Base-by-base conservation (phyloP, 37 sponge, comb jelly and placozoan species). In the Haliclona indistincta region DNA sequence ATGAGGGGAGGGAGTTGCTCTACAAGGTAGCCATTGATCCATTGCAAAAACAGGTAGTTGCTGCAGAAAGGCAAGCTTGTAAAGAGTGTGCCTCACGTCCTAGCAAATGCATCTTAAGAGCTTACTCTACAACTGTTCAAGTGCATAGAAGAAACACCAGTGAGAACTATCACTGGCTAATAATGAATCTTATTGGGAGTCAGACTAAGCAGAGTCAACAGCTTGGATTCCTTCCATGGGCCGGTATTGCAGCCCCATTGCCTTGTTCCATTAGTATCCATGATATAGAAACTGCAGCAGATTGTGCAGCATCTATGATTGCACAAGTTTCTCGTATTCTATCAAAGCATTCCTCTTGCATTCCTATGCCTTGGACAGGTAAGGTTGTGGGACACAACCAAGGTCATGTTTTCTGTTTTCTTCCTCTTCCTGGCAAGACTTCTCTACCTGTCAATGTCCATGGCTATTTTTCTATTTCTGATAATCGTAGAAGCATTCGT, bases 331-430 rank as follows among this genome's bases (percentile, higher is more conserved):
- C 25, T 8, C 43, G 7, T 1, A 76, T 41, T 17, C 8, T 62
- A n/a, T 17, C 10, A 47, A 17, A 17, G 51, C 10, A 47, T 10
- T 47, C 51, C 10, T 7, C 6, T 20, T 6, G 6, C 6, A 8
- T 58, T 20, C n/a, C 60, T 58, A 20, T 58, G 6, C 60, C 60
- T 8, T 69, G 70, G 70, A 28, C n/a, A 19, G 25, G 56, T 51
- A 65, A 43, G 2, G 73, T 45, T 6, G 26, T 30, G 8, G 35
- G 66, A 13, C 40, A 61, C 44, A 41, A 26, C 25, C 25, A 54
- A 56, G 93, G 93, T 0, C 74, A 73, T 43, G 83, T 83, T 1
- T 93, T 85, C 66, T 93, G 94, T 41, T 93, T 93, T 74, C 80
- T 93, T n/a, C 94, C 94, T 4, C 67, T 93, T 36, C 81, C 94